Evolutionary conservation across 2,888 invertebrate species (phyloP).

Genomic region (Cheiracanthium punctorium): DNA sequence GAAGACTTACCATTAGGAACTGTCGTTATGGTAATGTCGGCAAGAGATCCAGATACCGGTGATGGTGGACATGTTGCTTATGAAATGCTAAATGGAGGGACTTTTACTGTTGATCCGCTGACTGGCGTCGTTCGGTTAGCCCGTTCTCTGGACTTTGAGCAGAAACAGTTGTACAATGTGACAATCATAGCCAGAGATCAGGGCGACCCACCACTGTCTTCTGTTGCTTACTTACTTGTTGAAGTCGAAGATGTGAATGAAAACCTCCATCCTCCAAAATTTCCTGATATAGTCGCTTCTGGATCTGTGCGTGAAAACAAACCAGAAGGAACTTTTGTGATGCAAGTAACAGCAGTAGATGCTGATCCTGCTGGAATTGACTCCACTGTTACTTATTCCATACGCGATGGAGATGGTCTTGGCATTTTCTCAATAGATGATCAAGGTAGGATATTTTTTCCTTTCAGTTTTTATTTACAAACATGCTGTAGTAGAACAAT

Average conservation of each 20-base stretch:
- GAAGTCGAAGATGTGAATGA: constrained; percentile 95
- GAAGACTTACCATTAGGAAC: constrained; percentile 94
- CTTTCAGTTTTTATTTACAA: too few relatives aligned
- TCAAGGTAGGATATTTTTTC: constrained; percentile 79
- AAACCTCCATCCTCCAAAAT: constrained; percentile 88
- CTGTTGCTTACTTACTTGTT: constrained; percentile 86
- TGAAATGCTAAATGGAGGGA: constrained; percentile 81
- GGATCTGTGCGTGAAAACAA: constrained; percentile 85
- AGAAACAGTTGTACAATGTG: constrained; percentile 90
- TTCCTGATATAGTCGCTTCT: constrained; percentile 84
- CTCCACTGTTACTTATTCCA: constrained; percentile 87
- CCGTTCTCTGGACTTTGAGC: constrained; percentile 89
- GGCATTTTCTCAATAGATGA: constrained; percentile 94
- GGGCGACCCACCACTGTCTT: constrained; percentile 84
- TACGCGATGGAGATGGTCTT: constrained; percentile 91
- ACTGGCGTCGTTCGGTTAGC: constrained; percentile 91
- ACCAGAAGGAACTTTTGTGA: constrained; percentile 85
- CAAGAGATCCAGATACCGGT: constrained; percentile 90
- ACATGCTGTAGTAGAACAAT: too few relatives aligned
- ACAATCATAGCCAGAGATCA: constrained; percentile 89
- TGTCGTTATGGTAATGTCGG: constrained; percentile 88
- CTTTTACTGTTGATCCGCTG: constrained; percentile 87
- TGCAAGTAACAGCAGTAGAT: constrained; percentile 87
- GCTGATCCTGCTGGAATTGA: constrained; percentile 80
- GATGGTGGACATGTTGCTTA: constrained; percentile 88